Percentiles rank a stretch among this genome's conserved stretches.
phyloP scores from a whole-genome alignment of 2,113 vertebrate genomes.

The Lepidiolamprologus cunningtoni region DNA sequence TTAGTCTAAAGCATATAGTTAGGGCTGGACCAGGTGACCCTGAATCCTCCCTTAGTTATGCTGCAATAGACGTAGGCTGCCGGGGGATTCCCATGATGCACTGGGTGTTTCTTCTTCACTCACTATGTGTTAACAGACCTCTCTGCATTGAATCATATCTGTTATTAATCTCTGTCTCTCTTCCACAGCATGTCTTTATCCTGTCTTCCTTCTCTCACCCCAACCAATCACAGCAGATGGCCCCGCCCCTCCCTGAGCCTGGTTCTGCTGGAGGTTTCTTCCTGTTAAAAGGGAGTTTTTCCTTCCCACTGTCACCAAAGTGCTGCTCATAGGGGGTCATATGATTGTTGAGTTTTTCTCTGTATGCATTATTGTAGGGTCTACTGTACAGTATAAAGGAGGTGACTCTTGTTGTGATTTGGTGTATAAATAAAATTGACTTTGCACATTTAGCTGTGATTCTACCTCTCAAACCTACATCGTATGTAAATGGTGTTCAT shows the following conservation, averaged over 20 bases:
- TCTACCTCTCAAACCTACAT: background rate
- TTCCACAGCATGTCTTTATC: background rate
- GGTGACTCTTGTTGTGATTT: background rate
- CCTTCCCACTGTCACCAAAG: background rate
- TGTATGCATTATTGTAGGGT: fast-evolving
- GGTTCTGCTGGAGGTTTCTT: background rate
- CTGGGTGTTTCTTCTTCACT: fast-evolving
- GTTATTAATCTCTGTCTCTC: fast-evolving
- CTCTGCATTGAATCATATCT: background rate
- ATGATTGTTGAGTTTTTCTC: background rate
- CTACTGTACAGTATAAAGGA: background rate
- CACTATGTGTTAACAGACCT: fast-evolving
- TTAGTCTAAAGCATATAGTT: background rate
- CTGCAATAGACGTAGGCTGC: fast-evolving
- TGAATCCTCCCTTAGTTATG: background rate
- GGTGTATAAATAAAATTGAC: background rate
- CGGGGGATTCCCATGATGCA: background rate
- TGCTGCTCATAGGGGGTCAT: fast-evolving
- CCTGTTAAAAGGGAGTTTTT: background rate
- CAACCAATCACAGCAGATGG: background rate
- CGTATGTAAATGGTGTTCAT: background rate
- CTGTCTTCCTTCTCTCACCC: background rate
- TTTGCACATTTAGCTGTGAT: background rate
- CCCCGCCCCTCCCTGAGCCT: background rate
- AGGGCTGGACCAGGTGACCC: background rate